phyloP scores from a whole-genome alignment of 2,888 invertebrate genomes.

The Pyrochroa serraticornis region DNA sequence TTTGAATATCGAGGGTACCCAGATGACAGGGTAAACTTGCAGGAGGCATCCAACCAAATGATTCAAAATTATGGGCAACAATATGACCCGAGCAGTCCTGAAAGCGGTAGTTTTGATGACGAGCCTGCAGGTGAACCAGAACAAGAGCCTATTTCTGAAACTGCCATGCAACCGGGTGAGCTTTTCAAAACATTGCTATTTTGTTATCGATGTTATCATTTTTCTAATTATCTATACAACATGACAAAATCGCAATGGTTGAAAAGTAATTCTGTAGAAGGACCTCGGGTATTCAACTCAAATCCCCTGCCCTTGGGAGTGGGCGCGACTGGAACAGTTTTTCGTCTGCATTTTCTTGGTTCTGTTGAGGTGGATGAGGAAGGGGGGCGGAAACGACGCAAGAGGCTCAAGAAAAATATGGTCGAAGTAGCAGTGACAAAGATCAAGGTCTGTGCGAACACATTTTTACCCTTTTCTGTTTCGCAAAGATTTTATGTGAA shows the following conservation, averaged over 20 bases:
- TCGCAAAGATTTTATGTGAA: constrained; percentile 26
- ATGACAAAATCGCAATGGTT: constrained; percentile 34
- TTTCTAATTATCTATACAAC: neutral
- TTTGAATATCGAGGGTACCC: constrained; percentile 26
- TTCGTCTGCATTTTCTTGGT: constrained; percentile 82
- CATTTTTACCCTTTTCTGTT: constrained; percentile 17
- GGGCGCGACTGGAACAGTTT: constrained; percentile 72
- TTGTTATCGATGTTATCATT: constrained; percentile 27
- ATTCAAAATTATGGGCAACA: constrained; percentile 54
- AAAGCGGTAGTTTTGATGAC: constrained; percentile 52
- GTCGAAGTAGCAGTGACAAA: constrained; percentile 86
- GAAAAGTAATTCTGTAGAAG: constrained; percentile 52
- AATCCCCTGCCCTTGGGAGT: constrained; percentile 57
- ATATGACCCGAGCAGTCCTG: constrained; percentile 52
- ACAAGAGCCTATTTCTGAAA: constrained; percentile 47
- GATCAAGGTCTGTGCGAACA: constrained; percentile 73
- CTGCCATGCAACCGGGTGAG: constrained; percentile 54
- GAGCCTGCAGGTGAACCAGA: constrained; percentile 50
- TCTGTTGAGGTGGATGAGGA: constrained; percentile 86
- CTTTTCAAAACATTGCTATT: constrained; percentile 44
- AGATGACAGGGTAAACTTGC: constrained; percentile 52
- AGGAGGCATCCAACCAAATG: constrained; percentile 60
- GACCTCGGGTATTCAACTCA: constrained; percentile 47
- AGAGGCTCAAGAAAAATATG: constrained; percentile 85
- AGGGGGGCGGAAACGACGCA: constrained; percentile 72